A percentile compares a stretch with the other conserved stretches of the same genome.
Conservation (phyloP, 2,888 invertebrate genomes). For the Drosophila infuscata region DNA sequence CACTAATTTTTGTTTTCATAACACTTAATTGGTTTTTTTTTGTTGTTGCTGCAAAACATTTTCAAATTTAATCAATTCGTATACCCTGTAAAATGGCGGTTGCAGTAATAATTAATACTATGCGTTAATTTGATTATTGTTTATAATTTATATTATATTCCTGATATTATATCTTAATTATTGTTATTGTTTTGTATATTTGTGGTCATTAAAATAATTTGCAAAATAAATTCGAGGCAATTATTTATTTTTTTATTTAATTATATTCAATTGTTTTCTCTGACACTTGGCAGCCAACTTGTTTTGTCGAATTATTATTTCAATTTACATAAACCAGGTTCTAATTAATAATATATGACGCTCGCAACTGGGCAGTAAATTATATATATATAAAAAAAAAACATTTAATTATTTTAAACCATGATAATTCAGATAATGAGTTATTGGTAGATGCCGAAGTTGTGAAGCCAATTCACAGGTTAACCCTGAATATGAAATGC, state of each 20-base stretch:
- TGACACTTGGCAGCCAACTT: constrained; percentile 47
- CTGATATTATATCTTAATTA: neutral
- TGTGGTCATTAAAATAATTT: neutral
- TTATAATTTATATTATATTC: too few species aligned
- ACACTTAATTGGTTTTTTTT: constrained; percentile 70
- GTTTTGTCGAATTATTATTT: constrained; percentile 32
- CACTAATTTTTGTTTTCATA: constrained; percentile 54
- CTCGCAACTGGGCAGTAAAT: constrained; percentile 1
- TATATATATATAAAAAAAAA: neutral
- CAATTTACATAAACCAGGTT: constrained; percentile 35
- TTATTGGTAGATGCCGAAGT: neutral
- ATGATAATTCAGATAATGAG: neutral
- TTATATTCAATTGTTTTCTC: constrained; percentile 46
- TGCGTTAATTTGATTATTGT: too few species aligned
- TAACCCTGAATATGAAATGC: neutral
- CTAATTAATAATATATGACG: neutral
- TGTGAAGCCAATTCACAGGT: neutral
- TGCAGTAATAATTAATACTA: too few species aligned
- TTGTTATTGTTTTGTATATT: neutral
- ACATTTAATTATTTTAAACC: neutral
- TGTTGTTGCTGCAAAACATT: constrained; percentile 52
- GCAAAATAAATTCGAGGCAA: neutral
- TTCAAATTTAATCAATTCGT: constrained; percentile 20
- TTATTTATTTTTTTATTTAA: constrained; percentile 9
- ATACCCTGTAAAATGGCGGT: constrained; percentile 20